Evolutionary conservation across 2,888 invertebrate species (phyloP), one percentile per base, ranked within the genome.

Genomic region (Arenicola marina): DNA sequence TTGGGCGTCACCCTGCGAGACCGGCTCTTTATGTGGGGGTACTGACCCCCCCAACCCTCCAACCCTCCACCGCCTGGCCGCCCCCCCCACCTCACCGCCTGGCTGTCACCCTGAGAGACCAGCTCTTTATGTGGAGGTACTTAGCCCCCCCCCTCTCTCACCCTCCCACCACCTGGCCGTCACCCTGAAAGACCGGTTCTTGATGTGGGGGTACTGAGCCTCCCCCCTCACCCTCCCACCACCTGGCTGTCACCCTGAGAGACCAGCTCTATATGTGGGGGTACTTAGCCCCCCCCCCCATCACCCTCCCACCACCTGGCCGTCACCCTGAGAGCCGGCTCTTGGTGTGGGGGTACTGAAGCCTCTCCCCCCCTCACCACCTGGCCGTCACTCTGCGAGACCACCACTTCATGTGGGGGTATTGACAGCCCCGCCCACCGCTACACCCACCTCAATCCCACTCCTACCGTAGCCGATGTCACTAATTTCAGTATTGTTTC

Each of bases 81-180:
- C n/a, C n/a, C n/a, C n/a, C n/a, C n/a, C n/a, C n/a, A 77, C 76
- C 61, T n/a, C 34, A 65, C 31, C 60, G 69, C 15, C 66, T 77
- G 4, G 70, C 76, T 1, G 43, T 54, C 24, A 60, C 73, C 28
- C 53, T 75, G 18, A 45, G 61, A 11, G 70, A 74, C 61, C 62
- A 63, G 18, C 65, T 61, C 29, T 75, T 63, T 63, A 45, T 70
- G 31, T 75, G 75, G 75, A 48, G 33, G 46, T 48, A 48, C 48
- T 48, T n/a, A n/a, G 60, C 76, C 51, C 56, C 62, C 29, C 56
- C 70, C 4, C 75, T 75, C 56, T 77, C 75, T 64, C 43, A 63
- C 44, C 72, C 74, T n/a, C n/a, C n/a, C n/a, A n/a, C n/a, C n/a
- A n/a, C n/a, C n/a, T n/a, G 4, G 70, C 76, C 1, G 43, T 54